Evolutionary conservation across 2,888 invertebrate species (phyloP), one percentile per base, ranked within the genome.

Genomic region (Chymomyza amoena): DNA sequence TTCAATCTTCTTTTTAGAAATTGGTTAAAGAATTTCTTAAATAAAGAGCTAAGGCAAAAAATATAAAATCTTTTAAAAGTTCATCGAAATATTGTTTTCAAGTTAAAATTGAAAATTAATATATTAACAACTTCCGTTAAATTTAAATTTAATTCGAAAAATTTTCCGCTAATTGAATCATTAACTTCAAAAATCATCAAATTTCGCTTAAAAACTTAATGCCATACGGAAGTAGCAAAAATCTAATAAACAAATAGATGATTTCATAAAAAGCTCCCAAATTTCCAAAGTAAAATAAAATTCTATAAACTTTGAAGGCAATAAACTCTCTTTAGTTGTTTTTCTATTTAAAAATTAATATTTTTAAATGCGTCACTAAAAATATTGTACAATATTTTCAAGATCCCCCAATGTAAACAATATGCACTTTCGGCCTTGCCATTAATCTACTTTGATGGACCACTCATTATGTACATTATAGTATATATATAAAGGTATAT

Each of bases 341-440:
- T 45, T 45, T 45, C 39, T 45, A 45, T 45, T 45, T 45, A 45
- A 45, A 45, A 45, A 45, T 45, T 45, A 45, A 45, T 45, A 45
- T 13, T 45, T 13, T 45, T 45, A 13, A 45, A 45, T 45, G 39
- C 10, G 7, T 16, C 63, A 64, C 57, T 66, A n/a, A 56, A 61
- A 28, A 66, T 54, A 64, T 75, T 52, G 50, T 67, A 66, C 59
- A 61, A 64, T 64, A 64, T 64, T 67, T 61, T 52, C 66, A 67
- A 75, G 61, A 70, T n/a, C 25, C 63, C 56, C 64, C 66, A 70
- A 62, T 63, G 16, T 56, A 52, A 64, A 64, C 61, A 66, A 64
- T 66, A 66, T 63, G 74, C 74, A 73, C 73, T 74, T 63, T 73
- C 59, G 62, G 65, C 68, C 65, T 65, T 51, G 36, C 75, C 61